Base-by-base conservation (phyloP, 1,140 invertebrate genomes). In the Laodelphax striatellus region DNA sequence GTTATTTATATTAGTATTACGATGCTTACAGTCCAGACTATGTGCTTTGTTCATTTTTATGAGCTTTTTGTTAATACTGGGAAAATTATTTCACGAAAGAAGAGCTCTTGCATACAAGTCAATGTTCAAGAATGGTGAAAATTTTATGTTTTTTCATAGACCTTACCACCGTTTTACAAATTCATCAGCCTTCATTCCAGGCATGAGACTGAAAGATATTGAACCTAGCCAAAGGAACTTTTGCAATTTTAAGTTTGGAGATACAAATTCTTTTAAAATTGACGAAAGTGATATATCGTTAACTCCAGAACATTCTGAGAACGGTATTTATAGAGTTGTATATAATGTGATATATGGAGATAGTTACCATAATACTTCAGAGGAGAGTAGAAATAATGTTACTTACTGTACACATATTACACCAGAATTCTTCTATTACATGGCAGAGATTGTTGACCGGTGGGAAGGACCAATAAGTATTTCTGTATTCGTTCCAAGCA, bases 401-500 rank as follows among this genome's bases (percentile, higher is more conserved):
- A 87, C 85, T 0, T 80, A 85, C 43, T 83, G 79, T n/a, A 87
- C 85, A 1, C 87, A 90, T 70, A 81, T 84, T 0, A 87, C 85
- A 0, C 81, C 82, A 1, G 85, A 88, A 69, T 87, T 86, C 72
- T 73, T 88, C 42, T 81, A 82, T 62, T 83, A 85, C 62, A 72
- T 88, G 14, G 76, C 80, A 10, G 84, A 87, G 70, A 77, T 90
- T n/a, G 80, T 80, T 2, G 75, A 71, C 65, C 72, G 78, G 69
- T 86, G 87, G 87, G 81, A 88, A 63, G 87, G 86, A 3, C 84
- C 83, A 0, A 75, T 90, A 5, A 87, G 85, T 65, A 72, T 90
- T 1, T 78, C 87, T 10, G 77, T 86, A 2, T 90, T 85, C 70
- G 81, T 83, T 16, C 85, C 86, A 1, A 78, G 81, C 56, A 76